Evolutionary conservation across 2,888 invertebrate species (phyloP).

Genomic region (Xanthorhoe designata): DNA sequence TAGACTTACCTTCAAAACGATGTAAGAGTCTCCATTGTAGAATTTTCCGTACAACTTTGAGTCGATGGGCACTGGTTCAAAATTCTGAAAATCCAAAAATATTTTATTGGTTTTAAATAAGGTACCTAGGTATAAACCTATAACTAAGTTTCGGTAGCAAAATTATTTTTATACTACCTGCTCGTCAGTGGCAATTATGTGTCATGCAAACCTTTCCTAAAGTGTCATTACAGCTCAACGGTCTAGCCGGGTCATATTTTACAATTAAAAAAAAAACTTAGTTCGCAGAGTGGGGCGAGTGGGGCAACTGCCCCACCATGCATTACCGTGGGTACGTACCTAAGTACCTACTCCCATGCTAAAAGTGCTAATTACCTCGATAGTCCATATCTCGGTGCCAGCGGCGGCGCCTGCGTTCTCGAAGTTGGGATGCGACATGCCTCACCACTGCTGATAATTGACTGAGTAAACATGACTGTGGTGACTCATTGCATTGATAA

Average conservation of each 20-base stretch:
- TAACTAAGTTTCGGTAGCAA: no score
- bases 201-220: no score
- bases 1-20: slow-evolving; percentile 88
- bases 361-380: slow-evolving; percentile 86
- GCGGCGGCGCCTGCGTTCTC: slow-evolving; percentile 88
- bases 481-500: slow-evolving; percentile 22
- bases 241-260: no score
- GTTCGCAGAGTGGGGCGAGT: no score
- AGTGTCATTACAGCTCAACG: no score
- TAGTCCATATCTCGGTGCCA: slow-evolving; percentile 92
- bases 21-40: slow-evolving; percentile 94
- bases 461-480: not conserved
- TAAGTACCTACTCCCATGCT: not conserved
- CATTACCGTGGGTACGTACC: not conserved
- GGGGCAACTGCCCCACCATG: no score
- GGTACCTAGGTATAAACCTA: no score
- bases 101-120: not conserved
- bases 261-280: no score
- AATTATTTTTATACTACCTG: no score
- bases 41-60: slow-evolving; percentile 92
- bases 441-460: slow-evolving; percentile 24
- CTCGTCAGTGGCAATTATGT: no score
- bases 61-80: slow-evolving; percentile 91
- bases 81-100: slow-evolving; percentile 87
- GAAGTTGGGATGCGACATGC: slow-evolving; percentile 89